Conservation (phyloP, 2,113 vertebrate species). For the Octodon degus region DNA sequence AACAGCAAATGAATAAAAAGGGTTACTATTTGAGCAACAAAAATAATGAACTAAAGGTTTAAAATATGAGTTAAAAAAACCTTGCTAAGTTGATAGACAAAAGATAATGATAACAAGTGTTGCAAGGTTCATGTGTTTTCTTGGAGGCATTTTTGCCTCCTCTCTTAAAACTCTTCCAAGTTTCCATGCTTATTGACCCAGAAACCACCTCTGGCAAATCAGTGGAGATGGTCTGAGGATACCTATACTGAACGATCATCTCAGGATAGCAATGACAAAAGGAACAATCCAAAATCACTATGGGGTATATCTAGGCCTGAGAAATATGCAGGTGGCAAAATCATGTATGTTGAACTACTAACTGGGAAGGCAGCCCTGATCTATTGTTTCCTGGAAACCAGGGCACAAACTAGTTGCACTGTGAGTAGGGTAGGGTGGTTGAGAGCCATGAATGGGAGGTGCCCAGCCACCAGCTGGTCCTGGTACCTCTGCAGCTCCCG, state of each 20-base stretch:
- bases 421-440: fast-evolving
- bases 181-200: neutral
- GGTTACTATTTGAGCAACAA: neutral
- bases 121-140: neutral
- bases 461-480: neutral
- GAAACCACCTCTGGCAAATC: neutral
- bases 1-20: neutral
- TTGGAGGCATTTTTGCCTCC: neutral
- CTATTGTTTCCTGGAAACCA: neutral
- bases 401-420: neutral
- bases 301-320: neutral
- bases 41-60: neutral
- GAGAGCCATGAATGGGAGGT: neutral
- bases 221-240: neutral
- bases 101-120: neutral
- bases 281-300: neutral
- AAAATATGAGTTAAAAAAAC: neutral
- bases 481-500: neutral
- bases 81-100: neutral
- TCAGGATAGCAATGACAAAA: neutral
- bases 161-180: neutral
- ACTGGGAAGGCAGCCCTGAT: neutral
- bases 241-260: neutral
- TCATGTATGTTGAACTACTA: fast-evolving
- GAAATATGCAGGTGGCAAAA: neutral